phyloP scores from a whole-genome alignment of 2,113 vertebrate genomes.

The Micronycteris hirsuta region DNA sequence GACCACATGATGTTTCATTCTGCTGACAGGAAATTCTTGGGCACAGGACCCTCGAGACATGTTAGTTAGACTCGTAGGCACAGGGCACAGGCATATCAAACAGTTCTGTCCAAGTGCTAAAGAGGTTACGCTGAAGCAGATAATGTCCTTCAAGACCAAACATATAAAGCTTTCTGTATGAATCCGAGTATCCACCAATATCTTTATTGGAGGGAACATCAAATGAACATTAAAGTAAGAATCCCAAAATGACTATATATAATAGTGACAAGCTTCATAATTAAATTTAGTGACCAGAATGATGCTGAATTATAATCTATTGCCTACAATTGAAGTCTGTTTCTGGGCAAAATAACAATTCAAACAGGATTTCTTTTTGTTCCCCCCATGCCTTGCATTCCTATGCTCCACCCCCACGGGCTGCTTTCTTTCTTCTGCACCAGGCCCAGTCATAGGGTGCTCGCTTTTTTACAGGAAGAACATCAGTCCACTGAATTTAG shows the following conservation, averaged over 20 bases:
- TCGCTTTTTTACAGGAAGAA: neutral
- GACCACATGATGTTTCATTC: neutral
- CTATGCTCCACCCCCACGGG: neutral
- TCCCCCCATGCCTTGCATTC: neutral
- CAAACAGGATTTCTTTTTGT: neutral
- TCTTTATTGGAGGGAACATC: neutral
- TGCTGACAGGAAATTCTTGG: conserved; percentile 52
- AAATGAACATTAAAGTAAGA: conserved; percentile 17
- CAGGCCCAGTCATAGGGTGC: neutral
- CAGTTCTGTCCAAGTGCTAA: neutral
- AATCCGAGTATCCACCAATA: neutral
- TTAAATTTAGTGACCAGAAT: neutral
- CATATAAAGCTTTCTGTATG: conserved; percentile 1
- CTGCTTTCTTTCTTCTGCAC: neutral
- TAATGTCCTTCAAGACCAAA: neutral
- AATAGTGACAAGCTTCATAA: neutral
- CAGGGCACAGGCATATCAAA: neutral
- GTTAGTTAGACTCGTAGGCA: conserved; percentile 4
- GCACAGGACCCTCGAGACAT: conserved; percentile 3
- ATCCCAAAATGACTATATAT: neutral
- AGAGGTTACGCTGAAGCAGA: conserved; percentile 14
- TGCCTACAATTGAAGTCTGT: neutral
- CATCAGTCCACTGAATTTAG: neutral
- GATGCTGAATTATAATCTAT: neutral
- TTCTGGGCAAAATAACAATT: conserved; percentile 5